Conservation (phyloP, 2,888 invertebrate genomes). For the Caenorhabditis panamensis region DNA sequence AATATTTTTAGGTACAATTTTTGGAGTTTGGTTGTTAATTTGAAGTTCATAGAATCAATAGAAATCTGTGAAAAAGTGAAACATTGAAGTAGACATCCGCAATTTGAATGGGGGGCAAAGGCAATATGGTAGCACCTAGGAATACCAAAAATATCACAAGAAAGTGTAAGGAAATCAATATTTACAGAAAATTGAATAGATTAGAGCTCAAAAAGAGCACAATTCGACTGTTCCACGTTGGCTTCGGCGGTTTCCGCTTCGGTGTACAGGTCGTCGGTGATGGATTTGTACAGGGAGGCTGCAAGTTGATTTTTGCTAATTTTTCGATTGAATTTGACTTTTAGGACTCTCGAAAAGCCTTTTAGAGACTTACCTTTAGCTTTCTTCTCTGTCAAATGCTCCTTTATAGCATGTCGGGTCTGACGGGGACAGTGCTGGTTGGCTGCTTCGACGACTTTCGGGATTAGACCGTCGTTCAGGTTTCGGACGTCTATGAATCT, state of each 20-base stretch:
- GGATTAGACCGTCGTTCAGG: slow-evolving; percentile 51
- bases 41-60: too few species aligned
- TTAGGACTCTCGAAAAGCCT: background rate
- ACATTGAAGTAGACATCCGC: too few species aligned
- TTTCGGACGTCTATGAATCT: slow-evolving; percentile 58
- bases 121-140: background rate
- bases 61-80: too few species aligned
- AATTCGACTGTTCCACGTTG: slow-evolving; percentile 29
- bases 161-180: background rate
- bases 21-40: too few species aligned
- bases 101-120: background rate
- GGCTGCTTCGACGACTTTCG: slow-evolving; percentile 59
- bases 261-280: slow-evolving; percentile 37
- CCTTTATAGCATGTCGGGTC: slow-evolving; percentile 52
- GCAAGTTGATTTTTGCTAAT: slow-evolving; percentile 9
- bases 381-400: slow-evolving; percentile 56
- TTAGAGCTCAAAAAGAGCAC: slow-evolving; percentile 48
- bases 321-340: background rate
- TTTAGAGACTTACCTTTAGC: slow-evolving; percentile 50
- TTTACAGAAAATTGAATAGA: background rate
- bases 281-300: slow-evolving; percentile 37
- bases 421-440: slow-evolving; percentile 40
- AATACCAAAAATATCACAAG: background rate
- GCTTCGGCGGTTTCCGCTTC: slow-evolving; percentile 40
- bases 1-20: too few species aligned